Evolutionary conservation across 64 coral and sea anemone species (phyloP).

Genomic region (Anthopleura sola): DNA sequence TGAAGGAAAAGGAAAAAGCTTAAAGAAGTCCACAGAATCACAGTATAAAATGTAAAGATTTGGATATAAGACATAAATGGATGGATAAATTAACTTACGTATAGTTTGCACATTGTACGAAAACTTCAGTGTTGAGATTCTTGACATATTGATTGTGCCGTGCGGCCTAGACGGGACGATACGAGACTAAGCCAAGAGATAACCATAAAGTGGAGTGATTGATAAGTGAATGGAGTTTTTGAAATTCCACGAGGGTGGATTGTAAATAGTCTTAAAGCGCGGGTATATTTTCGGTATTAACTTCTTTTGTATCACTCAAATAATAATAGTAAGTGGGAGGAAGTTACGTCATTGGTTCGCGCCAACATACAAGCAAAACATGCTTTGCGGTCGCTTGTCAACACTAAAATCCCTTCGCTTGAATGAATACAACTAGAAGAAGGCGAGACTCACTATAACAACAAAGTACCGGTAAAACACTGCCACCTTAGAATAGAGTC

Average conservation of each 20-base stretch:
- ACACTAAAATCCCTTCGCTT: conserved; percentile 20
- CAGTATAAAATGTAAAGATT: too few species aligned
- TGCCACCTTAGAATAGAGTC: background rate
- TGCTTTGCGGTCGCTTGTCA: conserved; percentile 14
- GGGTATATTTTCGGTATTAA: background rate
- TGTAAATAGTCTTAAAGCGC: background rate
- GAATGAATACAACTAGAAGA: background rate
- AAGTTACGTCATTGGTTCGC: background rate
- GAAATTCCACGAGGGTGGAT: background rate
- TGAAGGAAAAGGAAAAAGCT: too few species aligned
- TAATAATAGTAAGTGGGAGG: background rate
- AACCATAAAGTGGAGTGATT: background rate
- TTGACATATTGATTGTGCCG: too few species aligned
- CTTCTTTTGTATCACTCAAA: background rate
- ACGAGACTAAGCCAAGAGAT: background rate
- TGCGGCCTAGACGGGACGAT: too few species aligned
- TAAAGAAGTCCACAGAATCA: too few species aligned
- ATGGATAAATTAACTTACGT: too few species aligned
- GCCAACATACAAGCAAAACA: background rate
- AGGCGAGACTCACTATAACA: background rate
- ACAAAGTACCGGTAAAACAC: conserved; percentile 5
- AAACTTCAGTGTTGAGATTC: too few species aligned
- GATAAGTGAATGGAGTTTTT: background rate
- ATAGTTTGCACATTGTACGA: too few species aligned
- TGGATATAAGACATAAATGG: too few species aligned